A percentile compares a stretch with the other conserved stretches of the same genome.
These are phyloP conservation scores for Perithous albicinctus DNA, from an alignment of 2,888 invertebrate species.

Conservation along the genomic window DNA sequence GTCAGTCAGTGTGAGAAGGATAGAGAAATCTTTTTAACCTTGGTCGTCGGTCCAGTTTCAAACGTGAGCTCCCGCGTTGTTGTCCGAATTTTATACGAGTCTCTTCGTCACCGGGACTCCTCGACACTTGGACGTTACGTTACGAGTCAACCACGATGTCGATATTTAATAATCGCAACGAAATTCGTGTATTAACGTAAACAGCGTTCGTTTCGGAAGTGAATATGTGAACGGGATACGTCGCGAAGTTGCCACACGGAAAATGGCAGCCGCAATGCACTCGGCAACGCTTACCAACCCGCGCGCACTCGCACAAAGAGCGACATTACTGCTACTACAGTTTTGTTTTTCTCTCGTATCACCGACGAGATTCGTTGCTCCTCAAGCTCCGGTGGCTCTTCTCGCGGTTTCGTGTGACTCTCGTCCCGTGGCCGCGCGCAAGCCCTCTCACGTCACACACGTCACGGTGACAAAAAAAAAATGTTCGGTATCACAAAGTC, in stretches of 20 bases:
- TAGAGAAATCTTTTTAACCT: slow-evolving; percentile 77
- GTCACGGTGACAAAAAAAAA: neutral
- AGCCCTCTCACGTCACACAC: neutral
- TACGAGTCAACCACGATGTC: slow-evolving; percentile 22
- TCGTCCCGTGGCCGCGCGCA: neutral
- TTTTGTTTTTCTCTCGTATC: slow-evolving; percentile 36
- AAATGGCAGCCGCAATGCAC: slow-evolving; percentile 81
- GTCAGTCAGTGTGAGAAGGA: slow-evolving; percentile 4
- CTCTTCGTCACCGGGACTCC: slow-evolving; percentile 25
- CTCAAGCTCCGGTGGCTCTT: neutral
- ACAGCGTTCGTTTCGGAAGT: neutral
- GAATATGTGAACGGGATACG: slow-evolving; percentile 36
- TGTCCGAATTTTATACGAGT: slow-evolving; percentile 65
- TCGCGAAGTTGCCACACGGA: slow-evolving; percentile 74
- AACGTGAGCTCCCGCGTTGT: slow-evolving; percentile 75
- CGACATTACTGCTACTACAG: neutral
- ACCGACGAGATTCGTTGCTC: slow-evolving; percentile 9
- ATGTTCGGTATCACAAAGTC: neutral
- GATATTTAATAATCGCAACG: slow-evolving; percentile 8
- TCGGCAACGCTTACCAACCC: slow-evolving; percentile 77
- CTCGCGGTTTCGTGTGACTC: neutral
- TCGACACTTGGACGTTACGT: slow-evolving; percentile 20
- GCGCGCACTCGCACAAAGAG: slow-evolving; percentile 62
- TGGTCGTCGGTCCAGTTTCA: slow-evolving; percentile 82
- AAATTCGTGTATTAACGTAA: slow-evolving; percentile 19